Evolutionary conservation across 2,113 vertebrate genomes (phyloP).

Genomic region (Ammodytes marinus): DNA sequence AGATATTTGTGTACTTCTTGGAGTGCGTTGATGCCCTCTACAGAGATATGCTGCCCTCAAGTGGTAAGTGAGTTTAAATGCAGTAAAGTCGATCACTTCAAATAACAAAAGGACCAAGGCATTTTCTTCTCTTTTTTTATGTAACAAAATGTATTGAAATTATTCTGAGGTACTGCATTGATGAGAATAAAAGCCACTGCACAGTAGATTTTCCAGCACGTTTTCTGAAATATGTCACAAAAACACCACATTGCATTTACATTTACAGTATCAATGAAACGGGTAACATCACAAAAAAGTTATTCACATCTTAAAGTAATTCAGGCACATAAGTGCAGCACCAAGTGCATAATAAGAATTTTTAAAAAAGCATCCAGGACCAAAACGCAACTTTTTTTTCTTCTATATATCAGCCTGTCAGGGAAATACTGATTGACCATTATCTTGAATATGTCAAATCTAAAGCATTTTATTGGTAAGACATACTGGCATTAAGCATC

Average conservation of each 20-base stretch:
- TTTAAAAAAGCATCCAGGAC: neutral
- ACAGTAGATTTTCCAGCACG: neutral
- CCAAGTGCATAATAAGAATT: neutral
- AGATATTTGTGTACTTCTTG: neutral
- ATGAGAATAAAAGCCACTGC: neutral
- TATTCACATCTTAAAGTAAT: conserved; percentile 28
- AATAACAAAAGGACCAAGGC: neutral
- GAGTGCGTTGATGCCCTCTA: neutral
- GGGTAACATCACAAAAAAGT: conserved; percentile 11
- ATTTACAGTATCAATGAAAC: neutral
- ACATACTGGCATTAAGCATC: neutral
- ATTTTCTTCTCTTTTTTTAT: neutral
- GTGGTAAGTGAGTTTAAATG: conserved; percentile 17
- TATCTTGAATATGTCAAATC: neutral
- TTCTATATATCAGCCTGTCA: too few species aligned
- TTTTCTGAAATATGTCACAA: conserved; percentile 4
- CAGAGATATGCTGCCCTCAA: conserved; percentile 57
- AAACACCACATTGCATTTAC: neutral
- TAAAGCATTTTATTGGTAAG: neutral
- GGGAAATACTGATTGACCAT: too few species aligned
- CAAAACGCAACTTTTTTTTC: neutral
- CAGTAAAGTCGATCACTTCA: neutral
- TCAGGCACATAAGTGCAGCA: neutral
- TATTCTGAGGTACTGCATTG: conserved; percentile 16
- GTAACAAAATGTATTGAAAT: conserved; percentile 49